Evolutionary conservation across 2,113 vertebrate species (phyloP), one percentile per base, ranked within the genome.

Genomic region (Dromas ardeola): DNA sequence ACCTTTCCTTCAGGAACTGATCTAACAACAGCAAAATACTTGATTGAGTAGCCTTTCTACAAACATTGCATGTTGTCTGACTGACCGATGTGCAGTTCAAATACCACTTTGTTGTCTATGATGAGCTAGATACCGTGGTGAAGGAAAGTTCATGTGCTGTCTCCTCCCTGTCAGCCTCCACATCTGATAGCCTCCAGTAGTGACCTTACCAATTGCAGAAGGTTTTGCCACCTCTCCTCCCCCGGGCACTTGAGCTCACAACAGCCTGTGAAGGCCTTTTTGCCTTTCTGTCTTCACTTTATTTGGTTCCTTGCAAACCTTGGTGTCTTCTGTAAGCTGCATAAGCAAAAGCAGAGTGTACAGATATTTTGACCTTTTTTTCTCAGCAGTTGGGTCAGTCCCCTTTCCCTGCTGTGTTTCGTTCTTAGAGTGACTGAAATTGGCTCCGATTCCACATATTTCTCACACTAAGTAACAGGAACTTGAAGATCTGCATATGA

Each of bases 381-480:
- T 94, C 38, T 53, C 61, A 80, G 63, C n/a, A 65, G 38, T 27
- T 65, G 70, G 36, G 36, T 84, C 77, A 58, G 9, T 73, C 36
- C 16, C 21, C 45, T 87, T 97, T 90, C 71, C 25, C 65, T 66
- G 76, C 67, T 81, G 3, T 71, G 90, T 96, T 96, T 97, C 29
- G 1, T 81, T 97, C 76, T 95, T 81, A 95, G 40, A 87, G 34
- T 67, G 49, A 76, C 72, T 71, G 47, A 69, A 25, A 47, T 61
- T 76, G 21, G 15, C 96, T 95, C 80, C 93, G 67, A 72, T 95
- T 86, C 85, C 42, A 58, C 36, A 91, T 92, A 36, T 10, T 91
- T 91, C 86, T 94, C 82, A 50, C 6, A 9, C 27, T 88, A 45
- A 76, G 15, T 70, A 82, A 92, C 85, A 85, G 74, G 88, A 95